phyloP scores from a whole-genome alignment of 2,113 vertebrate genomes.

The Thalassoma bifasciatum region DNA sequence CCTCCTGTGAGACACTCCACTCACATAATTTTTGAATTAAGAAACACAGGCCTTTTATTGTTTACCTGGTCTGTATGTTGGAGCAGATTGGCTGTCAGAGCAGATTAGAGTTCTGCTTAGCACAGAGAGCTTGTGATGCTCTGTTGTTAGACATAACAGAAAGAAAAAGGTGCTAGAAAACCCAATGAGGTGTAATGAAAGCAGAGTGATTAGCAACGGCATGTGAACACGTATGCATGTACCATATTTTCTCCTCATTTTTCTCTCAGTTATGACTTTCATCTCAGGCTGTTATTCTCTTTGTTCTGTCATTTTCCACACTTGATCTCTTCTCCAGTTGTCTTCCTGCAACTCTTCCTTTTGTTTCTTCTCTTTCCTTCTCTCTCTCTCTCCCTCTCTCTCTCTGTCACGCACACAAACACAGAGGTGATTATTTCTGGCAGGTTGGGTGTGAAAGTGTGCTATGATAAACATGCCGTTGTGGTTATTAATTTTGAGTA shows the following conservation, averaged over 20 bases:
- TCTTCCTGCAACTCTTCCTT: conserved; percentile 28
- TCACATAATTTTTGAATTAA: conserved; percentile 57
- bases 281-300: conserved; percentile 38
- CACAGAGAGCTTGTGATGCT: conserved; percentile 57
- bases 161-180: conserved; percentile 79
- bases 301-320: conserved; percentile 52
- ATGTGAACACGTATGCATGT: conserved; percentile 50
- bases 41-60: conserved; percentile 45
- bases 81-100: conserved; percentile 63
- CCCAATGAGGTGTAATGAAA: conserved; percentile 52
- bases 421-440: conserved; percentile 88
- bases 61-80: conserved; percentile 53
- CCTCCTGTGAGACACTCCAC: background rate
- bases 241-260: conserved; percentile 46
- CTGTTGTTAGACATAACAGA: conserved; percentile 82
- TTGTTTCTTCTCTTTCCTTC: background rate
- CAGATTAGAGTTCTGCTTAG: conserved; percentile 72
- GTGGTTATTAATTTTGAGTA: conserved; percentile 89
- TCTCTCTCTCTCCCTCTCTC: too few relatives aligned
- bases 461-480: conserved; percentile 88
- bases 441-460: conserved; percentile 85
- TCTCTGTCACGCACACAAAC: conserved; percentile 50
- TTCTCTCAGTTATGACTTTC: conserved; percentile 41
- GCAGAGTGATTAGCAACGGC: conserved; percentile 62
- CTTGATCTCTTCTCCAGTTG: conserved; percentile 48